Base-by-base conservation (phyloP, 2,797 vertebrate species). In the Anguilla anguilla region DNA sequence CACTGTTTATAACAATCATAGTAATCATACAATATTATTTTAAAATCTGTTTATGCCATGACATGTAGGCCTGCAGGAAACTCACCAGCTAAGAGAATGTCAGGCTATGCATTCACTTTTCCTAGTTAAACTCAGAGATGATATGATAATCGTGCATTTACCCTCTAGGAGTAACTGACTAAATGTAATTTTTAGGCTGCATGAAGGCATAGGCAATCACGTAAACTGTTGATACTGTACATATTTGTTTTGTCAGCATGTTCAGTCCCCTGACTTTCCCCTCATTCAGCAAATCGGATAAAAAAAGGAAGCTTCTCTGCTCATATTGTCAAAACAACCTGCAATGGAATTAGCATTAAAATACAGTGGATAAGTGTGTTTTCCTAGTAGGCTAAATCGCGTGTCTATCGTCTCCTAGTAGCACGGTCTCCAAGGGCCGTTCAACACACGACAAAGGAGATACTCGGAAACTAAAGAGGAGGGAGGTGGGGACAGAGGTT, bases 181-280 rank as follows among this genome's bases (percentile, higher is more conserved):
- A n/a, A 28, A 69, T 69, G n/a, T 69, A 11, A 10, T n/a, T 28
- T n/a, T 19, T 51, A 22, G 25, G 79, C 79, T 25, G 19, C 22
- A 51, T 25, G 15, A 49, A 49, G 9, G 46, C 79, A 25, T n/a
- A 51, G 1, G 46, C 6, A 51, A 82, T 82, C 43, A 51, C 79
- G 25, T 49, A 25, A 49, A 82, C 43, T 82, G 79, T 82, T 82
- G 79, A 82, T 82, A 69, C 64, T 69, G 19, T 69, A 82, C 3
- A 82, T 82, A 51, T 82, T 82, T 46, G 79, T 82, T 82, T 49
- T 49, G 43, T 82, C 79, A 82, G 79, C 79, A 51, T n/a, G 46
- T 49, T n/a, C 22, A 51, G 79, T 82, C 43, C 51, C 79, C 19
- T 51, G 43, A 51, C 43, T 25, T 51, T 9, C 43, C 77, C 79